A percentile compares a stretch with the other conserved stretches of the same genome.
Evolutionary conservation across 2,113 vertebrate genomes (phyloP).

Genomic region (Nestor notabilis): DNA sequence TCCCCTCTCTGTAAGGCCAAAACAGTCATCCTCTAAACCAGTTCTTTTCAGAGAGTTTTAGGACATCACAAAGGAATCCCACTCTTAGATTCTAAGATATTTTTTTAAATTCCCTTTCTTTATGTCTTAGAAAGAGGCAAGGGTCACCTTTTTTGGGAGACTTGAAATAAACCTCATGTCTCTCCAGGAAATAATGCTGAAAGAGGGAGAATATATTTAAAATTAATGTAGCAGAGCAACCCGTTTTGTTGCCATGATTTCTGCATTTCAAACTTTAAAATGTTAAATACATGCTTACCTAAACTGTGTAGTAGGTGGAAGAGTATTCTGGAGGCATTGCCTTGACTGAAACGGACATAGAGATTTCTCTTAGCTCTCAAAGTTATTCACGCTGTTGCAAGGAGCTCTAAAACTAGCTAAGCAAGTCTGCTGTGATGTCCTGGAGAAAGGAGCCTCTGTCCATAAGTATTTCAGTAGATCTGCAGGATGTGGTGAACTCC

Average conservation of each 20-base stretch:
- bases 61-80: neutral
- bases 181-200: neutral
- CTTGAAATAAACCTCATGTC: neutral
- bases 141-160: neutral
- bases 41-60: neutral
- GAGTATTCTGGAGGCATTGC: neutral
- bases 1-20: neutral
- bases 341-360: neutral
- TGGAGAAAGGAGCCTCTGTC: conserved; percentile 28
- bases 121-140: neutral
- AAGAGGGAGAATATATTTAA: neutral
- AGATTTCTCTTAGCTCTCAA: neutral
- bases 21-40: neutral
- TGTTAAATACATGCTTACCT: neutral
- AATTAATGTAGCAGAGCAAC: neutral
- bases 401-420: neutral
- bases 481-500: conserved; percentile 54
- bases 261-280: neutral
- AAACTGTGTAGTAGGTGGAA: neutral
- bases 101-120: neutral
- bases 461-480: conserved; percentile 52
- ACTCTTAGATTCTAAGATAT: neutral
- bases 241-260: neutral
- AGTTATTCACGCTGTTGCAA: neutral
- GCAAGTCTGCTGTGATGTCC: neutral